phyloP scores from a whole-genome alignment of 2,797 vertebrate species.

The Semotilus atromaculatus region DNA sequence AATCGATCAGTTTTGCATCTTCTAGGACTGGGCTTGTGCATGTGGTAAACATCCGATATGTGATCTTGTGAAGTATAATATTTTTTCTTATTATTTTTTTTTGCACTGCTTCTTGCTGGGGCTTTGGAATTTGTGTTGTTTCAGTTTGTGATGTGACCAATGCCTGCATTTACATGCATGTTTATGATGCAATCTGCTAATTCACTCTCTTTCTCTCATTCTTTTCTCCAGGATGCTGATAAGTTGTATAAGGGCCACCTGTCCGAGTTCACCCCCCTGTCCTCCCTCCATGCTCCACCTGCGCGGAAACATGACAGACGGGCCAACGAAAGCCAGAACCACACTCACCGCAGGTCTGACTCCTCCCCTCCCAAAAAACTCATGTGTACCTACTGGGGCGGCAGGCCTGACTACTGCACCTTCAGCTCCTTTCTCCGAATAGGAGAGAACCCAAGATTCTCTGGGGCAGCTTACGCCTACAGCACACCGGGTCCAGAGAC shows the following conservation, averaged over 20 bases:
- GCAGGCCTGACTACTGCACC: constrained; percentile 78
- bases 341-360: constrained; percentile 82
- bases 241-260: constrained; percentile 80
- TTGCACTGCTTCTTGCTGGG: constrained; percentile 24
- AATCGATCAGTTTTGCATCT: neutral
- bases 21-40: constrained; percentile 24
- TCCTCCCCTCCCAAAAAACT: constrained; percentile 80
- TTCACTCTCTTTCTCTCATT: constrained; percentile 2
- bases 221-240: constrained; percentile 78
- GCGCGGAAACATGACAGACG: constrained; percentile 64
- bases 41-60: neutral
- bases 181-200: neutral
- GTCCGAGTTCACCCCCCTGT: constrained; percentile 87
- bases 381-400: constrained; percentile 84
- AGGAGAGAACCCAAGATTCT: constrained; percentile 71
- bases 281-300: constrained; percentile 79
- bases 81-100: neutral
- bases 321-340: constrained; percentile 70
- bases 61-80: neutral
- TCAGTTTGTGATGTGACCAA: neutral
- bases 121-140: constrained; percentile 25
- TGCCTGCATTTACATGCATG: neutral
- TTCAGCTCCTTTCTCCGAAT: constrained; percentile 81
- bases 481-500: constrained; percentile 83
- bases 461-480: constrained; percentile 68